Evolutionary conservation across 30 jellyfish, hydroid and myxozoan species (phyloP).

Genomic region (Aurelia aurita complex sp. Pacific): DNA sequence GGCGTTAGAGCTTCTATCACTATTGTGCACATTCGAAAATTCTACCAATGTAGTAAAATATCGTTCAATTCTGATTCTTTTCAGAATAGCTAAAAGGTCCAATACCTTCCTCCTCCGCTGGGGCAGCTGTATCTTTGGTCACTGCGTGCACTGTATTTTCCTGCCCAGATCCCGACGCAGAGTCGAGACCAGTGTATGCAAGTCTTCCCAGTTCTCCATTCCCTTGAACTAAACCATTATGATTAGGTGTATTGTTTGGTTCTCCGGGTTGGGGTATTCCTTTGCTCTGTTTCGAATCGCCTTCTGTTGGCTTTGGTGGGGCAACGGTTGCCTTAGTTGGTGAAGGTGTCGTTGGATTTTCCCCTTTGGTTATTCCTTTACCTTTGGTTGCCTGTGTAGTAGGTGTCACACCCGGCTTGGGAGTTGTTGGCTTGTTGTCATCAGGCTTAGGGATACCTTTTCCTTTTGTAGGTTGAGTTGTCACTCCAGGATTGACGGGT

Average conservation of each 20-base stretch:
- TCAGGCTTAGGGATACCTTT: slow-evolving; percentile 27
- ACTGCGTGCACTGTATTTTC: background rate
- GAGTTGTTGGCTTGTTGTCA: slow-evolving; percentile 14
- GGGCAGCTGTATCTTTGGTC: slow-evolving; percentile 1
- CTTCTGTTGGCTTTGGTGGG: slow-evolving; percentile 31
- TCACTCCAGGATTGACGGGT: background rate
- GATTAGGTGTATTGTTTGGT: slow-evolving; percentile 55
- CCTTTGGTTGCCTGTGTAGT: slow-evolving; percentile 35
- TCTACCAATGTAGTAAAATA: too few species aligned
- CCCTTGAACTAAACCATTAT: slow-evolving; percentile 43
- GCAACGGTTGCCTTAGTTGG: slow-evolving; percentile 26
- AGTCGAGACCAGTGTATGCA: background rate
- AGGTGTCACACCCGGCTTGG: slow-evolving; percentile 15
- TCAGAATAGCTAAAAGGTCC: too few species aligned
- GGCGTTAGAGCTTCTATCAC: too few species aligned
- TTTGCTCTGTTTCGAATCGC: slow-evolving; percentile 44
- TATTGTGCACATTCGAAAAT: too few species aligned
- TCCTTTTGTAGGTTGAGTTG: slow-evolving; percentile 41
- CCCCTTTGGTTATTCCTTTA: slow-evolving; percentile 35
- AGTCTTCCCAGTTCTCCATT: background rate
- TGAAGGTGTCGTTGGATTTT: slow-evolving; percentile 19
- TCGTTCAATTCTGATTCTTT: too few species aligned
- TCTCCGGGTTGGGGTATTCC: slow-evolving; percentile 62
- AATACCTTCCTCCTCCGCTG: slow-evolving; percentile 25
- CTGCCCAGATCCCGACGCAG: slow-evolving; percentile 25